Evolutionary conservation across 2,888 invertebrate genomes (phyloP), one percentile per base, ranked within the genome.

Genomic region (Mythimna vitellina): DNA sequence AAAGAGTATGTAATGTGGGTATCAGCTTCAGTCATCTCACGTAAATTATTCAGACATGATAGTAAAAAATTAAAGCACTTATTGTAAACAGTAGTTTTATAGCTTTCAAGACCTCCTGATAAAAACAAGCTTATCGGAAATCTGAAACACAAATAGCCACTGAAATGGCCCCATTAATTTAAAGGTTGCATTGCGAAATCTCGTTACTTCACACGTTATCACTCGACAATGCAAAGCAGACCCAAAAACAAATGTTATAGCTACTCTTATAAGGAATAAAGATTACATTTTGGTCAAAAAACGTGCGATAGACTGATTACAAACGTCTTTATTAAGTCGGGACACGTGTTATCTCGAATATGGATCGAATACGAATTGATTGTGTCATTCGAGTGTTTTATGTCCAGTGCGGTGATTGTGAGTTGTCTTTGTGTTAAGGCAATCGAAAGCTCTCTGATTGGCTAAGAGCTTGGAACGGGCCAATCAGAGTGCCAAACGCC

Each of bases 281-380:
- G 85, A 89, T 81, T 46, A 90, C 87, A 86, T 87, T 87, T 87
- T 83, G 80, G 80, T 85, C 81, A 75, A 88, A 89, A 89, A 86
- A 80, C 83, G 78, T 80, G 85, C 71, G 75, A 85, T 85, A 86
- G 66, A 73, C 87, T 86, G 91, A 91, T 92, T 92, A 91, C 89
- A 88, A 89, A 89, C 84, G 83, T 68, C 81, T 86, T 86, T 83
- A 88, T 89, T 88, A 88, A 89, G 74, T 88, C 89, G 51, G 9
- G 53, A 76, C 88, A 88, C 88, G 89, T 81, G 72, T 79, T 82
- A 87, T 86, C 88, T 72, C 65, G 78, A 79, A 79, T 86, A 83
- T 79, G 83, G 74, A 86, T 86, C 85, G 91, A 89, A 89, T 91
- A 85, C 84, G 70, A 89, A 89, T 87, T 83, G 78, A 84, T 87